Conservation (phyloP, 1,140 invertebrate species). For the Gonatopus flavifemur region DNA sequence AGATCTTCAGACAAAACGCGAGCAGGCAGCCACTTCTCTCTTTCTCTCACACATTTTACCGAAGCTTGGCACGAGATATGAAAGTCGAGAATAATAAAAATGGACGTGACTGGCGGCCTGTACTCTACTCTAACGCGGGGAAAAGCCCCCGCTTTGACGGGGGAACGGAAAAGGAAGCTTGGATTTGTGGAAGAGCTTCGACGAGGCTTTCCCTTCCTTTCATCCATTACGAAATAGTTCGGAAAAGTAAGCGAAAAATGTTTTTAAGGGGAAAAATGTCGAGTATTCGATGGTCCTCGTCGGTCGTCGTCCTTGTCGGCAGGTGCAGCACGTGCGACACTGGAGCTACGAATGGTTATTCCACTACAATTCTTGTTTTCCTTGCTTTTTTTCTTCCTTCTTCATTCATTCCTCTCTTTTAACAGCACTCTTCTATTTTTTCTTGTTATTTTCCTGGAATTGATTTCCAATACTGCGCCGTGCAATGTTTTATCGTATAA, state of each 20-base stretch:
- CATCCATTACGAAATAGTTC: conserved; percentile 26
- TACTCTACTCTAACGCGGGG: too few relatives aligned
- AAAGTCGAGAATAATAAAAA: conserved; percentile 27
- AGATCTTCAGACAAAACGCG: conserved; percentile 17
- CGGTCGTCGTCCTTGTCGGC: too few relatives aligned
- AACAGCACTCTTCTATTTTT: too few relatives aligned
- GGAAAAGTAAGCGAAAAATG: conserved; percentile 22
- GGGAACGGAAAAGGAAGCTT: conserved; percentile 12
- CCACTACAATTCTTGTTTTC: background rate
- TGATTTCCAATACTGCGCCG: too few relatives aligned
- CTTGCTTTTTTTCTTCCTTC: background rate
- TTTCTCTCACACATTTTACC: too few relatives aligned
- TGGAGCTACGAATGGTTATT: too few relatives aligned
- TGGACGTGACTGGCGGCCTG: conserved; percentile 24
- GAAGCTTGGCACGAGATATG: conserved; percentile 23
- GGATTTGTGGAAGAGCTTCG: conserved; percentile 29
- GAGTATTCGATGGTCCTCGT: too few relatives aligned
- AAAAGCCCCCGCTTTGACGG: background rate
- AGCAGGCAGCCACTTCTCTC: too few relatives aligned
- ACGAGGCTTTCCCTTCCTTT: conserved; percentile 30
- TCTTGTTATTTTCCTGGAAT: too few relatives aligned
- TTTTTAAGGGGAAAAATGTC: conserved; percentile 29
- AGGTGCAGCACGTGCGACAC: too few relatives aligned
- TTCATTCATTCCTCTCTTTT: too few relatives aligned
- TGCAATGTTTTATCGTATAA: too few relatives aligned